Evolutionary conservation across 2,113 vertebrate genomes (phyloP).

Genomic region (Chionodraco myersi): DNA sequence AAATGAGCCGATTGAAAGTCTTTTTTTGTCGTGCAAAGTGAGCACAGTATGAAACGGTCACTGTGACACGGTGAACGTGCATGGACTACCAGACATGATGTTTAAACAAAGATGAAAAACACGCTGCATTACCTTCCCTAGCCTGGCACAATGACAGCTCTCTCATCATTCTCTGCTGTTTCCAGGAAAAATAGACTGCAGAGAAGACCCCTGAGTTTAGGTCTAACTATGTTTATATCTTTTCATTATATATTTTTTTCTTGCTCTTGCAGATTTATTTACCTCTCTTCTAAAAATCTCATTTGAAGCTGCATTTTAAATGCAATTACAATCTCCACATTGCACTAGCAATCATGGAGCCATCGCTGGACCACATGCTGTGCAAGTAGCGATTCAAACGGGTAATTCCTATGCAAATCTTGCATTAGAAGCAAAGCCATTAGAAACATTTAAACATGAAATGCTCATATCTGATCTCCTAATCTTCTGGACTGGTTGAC

Average conservation of each 20-base stretch:
- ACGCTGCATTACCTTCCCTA: slow-evolving; percentile 48
- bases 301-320: slow-evolving; percentile 52
- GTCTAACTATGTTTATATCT: slow-evolving; percentile 58
- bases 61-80: slow-evolving; percentile 65
- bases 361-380: slow-evolving; percentile 48
- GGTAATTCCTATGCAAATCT: slow-evolving; percentile 64
- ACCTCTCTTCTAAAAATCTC: slow-evolving; percentile 16
- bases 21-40: slow-evolving; percentile 48
- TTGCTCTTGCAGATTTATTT: slow-evolving; percentile 52
- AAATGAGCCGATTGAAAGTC: slow-evolving; percentile 55
- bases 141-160: slow-evolving; percentile 48
- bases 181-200: slow-evolving; percentile 48
- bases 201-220: slow-evolving; percentile 39
- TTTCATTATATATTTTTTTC: slow-evolving; percentile 36
- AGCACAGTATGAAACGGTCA: slow-evolving; percentile 48
- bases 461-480: slow-evolving; percentile 49
- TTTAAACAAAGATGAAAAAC: slow-evolving; percentile 76
- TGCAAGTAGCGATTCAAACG: slow-evolving; percentile 35
- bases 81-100: slow-evolving; percentile 52
- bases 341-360: slow-evolving; percentile 28
- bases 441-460: slow-evolving; percentile 52
- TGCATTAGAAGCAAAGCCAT: slow-evolving; percentile 56
- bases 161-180: slow-evolving; percentile 51
- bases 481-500: slow-evolving; percentile 49
- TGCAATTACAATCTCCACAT: slow-evolving; percentile 20